phyloP scores from a whole-genome alignment of 2,797 vertebrate genomes.

The Enteromius argenteus region DNA sequence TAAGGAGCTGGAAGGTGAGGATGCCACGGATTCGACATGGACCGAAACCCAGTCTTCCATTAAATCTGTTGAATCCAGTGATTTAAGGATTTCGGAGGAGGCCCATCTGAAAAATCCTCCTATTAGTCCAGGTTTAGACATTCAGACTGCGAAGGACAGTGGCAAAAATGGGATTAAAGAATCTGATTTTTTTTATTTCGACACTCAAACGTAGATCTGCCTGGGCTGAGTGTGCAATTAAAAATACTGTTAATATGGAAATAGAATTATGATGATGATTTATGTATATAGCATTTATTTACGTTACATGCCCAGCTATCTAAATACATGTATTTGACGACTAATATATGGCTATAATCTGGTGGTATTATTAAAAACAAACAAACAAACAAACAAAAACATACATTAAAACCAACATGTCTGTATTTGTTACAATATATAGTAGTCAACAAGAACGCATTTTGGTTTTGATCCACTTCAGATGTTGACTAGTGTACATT shows the following conservation, averaged over 20 bases:
- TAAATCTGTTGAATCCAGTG: slow-evolving; percentile 94
- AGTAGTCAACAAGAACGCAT: too few relatives aligned
- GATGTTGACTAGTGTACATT: background rate
- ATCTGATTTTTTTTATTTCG: slow-evolving; percentile 96
- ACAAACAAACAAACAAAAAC: background rate
- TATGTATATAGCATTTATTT: background rate
- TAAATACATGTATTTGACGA: background rate
- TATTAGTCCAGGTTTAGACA: slow-evolving; percentile 89
- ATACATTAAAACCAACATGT: background rate
- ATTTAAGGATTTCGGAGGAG: slow-evolving; percentile 97
- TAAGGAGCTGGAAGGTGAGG: slow-evolving; percentile 93
- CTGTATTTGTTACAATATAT: slow-evolving; percentile 3
- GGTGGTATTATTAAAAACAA: background rate
- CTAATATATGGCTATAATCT: background rate
- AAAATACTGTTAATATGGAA: background rate
- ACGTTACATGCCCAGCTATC: background rate
- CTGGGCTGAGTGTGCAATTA: slow-evolving; percentile 61
- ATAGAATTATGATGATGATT: background rate
- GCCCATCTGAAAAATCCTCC: slow-evolving; percentile 90
- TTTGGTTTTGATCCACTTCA: too few relatives aligned
- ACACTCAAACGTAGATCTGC: slow-evolving; percentile 87
- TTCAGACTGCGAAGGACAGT: slow-evolving; percentile 93
- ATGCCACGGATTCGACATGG: slow-evolving; percentile 95
- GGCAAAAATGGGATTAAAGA: slow-evolving; percentile 97
- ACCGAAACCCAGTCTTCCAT: slow-evolving; percentile 96